Evolutionary conservation across 2,797 vertebrate genomes (phyloP), one percentile per base, ranked within the genome.

Genomic region (Echeneis naucrates): DNA sequence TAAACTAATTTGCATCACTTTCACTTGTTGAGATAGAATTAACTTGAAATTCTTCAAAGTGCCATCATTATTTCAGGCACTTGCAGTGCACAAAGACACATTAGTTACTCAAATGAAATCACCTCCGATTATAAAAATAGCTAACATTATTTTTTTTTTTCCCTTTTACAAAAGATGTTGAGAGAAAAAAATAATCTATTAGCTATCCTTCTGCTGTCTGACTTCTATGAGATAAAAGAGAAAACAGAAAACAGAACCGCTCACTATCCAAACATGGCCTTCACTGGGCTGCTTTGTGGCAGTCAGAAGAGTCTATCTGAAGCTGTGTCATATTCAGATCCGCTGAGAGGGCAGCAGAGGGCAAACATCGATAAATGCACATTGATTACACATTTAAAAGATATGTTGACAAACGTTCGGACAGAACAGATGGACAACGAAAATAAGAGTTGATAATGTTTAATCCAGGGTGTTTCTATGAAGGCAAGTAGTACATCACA

Each of bases 81-180:
- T 47, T 23, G 32, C 23, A 56, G 61, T 5, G 53, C 21, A 54
- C 50, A 65, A 44, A 68, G 21, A 55, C 4, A 45, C 42, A 62
- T 64, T 42, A 65, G 13, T 4, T 21, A 66, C 38, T 48, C 62
- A 23, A 72, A 53, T 54, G 5, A 74, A 72, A 76, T 75, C 37
- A 59, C 65, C 10, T 27, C 13, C 23, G 44, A 59, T 78, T 70
- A 80, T 83, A 87, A 78, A 85, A 84, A 77, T 55, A 76, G 42
- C 65, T 53, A 56, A 77, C 72, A 76, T 87, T 84, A 84, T 84
- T 89, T 88, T 75, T 50, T 83, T 75, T 63, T 66, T 30, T 50
- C 14, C 19, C 47, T 79, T 88, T 80, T 80, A 89, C 81, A 88
- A 80, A 76, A 82, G 59, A 75, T 75, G 48, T 63, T 35, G 11